These are phyloP conservation scores for Drosophila mayri DNA, from an alignment of 1,140 invertebrate genomes.

Conservation along the genomic window DNA sequence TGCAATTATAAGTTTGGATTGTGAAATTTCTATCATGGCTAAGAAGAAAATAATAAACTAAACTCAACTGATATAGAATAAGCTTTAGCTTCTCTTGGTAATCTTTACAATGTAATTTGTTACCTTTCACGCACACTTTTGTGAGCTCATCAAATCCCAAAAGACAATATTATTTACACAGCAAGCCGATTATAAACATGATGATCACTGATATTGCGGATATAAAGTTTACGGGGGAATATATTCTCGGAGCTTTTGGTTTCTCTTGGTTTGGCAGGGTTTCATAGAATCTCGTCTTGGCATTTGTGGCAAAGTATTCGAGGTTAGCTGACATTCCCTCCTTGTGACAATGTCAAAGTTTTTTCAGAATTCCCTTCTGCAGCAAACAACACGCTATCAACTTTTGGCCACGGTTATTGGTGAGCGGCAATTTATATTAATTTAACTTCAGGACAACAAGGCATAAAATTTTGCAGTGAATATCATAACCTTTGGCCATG, in stretches of 20 bases:
- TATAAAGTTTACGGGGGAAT: slow-evolving; percentile 28
- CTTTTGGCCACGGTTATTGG: slow-evolving; percentile 70
- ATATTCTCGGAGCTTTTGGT: slow-evolving; percentile 1
- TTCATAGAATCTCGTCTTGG: background rate
- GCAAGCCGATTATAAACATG: background rate
- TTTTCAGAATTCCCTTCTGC: slow-evolving; percentile 39
- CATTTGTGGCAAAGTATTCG: slow-evolving; percentile 22
- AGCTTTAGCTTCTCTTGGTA: background rate
- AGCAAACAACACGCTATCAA: slow-evolving; percentile 57
- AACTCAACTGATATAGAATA: background rate
- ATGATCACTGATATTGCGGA: slow-evolving; percentile 9
- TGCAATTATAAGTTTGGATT: slow-evolving; percentile 6
- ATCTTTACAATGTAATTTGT: slow-evolving; percentile 25
- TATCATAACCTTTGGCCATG: slow-evolving; percentile 85
- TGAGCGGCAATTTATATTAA: slow-evolving; percentile 3
- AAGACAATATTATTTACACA: background rate
- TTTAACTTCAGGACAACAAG: background rate
- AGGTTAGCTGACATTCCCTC: background rate
- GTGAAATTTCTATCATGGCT: slow-evolving; percentile 4
- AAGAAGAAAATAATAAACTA: background rate
- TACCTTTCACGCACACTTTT: slow-evolving; percentile 1
- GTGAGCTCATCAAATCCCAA: background rate
- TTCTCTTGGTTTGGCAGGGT: background rate
- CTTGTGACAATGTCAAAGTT: slow-evolving; percentile 28
- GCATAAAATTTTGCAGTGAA: slow-evolving; percentile 62